These are phyloP conservation scores for Drepana falcataria DNA, from an alignment of 2,888 invertebrate genomes.

Conservation along the genomic window DNA sequence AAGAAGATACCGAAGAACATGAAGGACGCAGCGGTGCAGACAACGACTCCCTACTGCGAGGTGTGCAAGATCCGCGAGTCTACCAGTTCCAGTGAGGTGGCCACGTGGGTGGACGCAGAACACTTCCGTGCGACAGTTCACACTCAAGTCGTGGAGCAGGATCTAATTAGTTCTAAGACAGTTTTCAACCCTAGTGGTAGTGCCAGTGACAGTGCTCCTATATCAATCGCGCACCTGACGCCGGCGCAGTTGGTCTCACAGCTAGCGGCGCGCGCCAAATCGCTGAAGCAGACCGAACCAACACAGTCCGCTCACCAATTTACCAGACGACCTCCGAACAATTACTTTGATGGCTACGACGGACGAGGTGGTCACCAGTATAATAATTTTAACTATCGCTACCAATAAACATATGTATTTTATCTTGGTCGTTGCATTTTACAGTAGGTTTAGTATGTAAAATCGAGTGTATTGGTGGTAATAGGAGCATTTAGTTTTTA, in stretches of 20 bases:
- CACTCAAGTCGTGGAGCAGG: conserved; percentile 67
- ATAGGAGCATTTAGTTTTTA: too few relatives aligned
- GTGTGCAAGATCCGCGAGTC: conserved; percentile 61
- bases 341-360: conserved; percentile 31
- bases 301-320: conserved; percentile 30
- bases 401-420: conserved; percentile 20
- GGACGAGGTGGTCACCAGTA: conserved; percentile 37
- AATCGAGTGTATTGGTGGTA: too few relatives aligned
- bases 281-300: conserved; percentile 50
- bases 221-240: conserved; percentile 68
- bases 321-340: conserved; percentile 26
- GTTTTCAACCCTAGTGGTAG: conserved; percentile 62
- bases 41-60: conserved; percentile 56
- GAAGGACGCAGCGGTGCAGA: conserved; percentile 63
- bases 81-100: conserved; percentile 30
- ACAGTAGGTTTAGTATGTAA: not conserved
- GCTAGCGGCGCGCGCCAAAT: conserved; percentile 67
- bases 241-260: conserved; percentile 71
- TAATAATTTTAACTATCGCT: conserved; percentile 39
- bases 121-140: conserved; percentile 52
- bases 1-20: conserved; percentile 42
- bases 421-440: not conserved
- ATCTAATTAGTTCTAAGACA: conserved; percentile 57
- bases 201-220: conserved; percentile 45
- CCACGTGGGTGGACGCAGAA: conserved; percentile 44